Conservation (phyloP, 2,797 vertebrate species). For the Synanceia verrucosa region DNA sequence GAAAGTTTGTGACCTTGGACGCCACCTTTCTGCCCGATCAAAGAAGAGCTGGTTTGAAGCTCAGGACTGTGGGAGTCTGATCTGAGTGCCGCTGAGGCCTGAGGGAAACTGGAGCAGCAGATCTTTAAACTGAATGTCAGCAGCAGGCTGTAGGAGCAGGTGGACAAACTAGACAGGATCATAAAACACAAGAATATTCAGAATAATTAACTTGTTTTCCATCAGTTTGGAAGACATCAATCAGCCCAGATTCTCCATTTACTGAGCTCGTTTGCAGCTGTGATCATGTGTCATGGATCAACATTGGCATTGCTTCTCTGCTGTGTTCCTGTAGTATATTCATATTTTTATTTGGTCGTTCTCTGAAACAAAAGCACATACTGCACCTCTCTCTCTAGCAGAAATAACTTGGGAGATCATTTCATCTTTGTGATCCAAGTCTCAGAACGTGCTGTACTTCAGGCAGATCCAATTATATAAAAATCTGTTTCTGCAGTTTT, state of each 20-base stretch:
- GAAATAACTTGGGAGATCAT: background rate
- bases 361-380: background rate
- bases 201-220: background rate
- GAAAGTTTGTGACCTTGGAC: conserved; percentile 22
- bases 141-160: background rate
- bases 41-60: conserved; percentile 14
- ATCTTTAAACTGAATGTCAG: background rate
- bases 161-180: background rate
- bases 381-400: background rate
- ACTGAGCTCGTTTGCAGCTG: background rate
- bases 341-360: background rate
- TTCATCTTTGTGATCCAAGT: background rate
- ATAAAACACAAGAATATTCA: background rate
- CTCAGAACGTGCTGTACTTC: background rate
- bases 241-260: background rate
- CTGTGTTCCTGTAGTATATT: background rate
- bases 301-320: background rate
- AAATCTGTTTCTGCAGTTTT: conserved; percentile 5
- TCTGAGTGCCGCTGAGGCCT: conserved; percentile 29
- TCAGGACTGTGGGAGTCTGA: conserved; percentile 9
- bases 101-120: conserved; percentile 11
- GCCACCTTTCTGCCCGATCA: conserved; percentile 23
- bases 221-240: background rate
- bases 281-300: background rate
- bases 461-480: background rate